A percentile compares a stretch with the other conserved stretches of the same genome.
Evolutionary conservation across 1,140 invertebrate genomes (phyloP).

Genomic region (Rhynchophorus ferrugineus): DNA sequence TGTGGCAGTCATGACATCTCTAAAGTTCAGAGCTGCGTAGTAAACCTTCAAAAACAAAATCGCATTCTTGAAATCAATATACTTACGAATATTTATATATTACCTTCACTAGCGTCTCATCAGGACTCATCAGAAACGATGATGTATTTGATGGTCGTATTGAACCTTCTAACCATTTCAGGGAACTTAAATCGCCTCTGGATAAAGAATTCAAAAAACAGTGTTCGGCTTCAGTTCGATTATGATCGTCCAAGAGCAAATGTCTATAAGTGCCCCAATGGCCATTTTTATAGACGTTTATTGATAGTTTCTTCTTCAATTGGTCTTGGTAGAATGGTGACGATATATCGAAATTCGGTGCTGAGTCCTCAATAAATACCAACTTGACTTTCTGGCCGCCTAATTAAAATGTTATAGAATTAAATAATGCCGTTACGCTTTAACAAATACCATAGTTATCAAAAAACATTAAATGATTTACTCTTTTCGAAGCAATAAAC

Average conservation of each 20-base stretch:
- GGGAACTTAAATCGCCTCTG: conserved; percentile 76
- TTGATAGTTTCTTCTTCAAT: conserved; percentile 51
- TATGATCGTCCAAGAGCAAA: conserved; percentile 15
- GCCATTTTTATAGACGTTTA: conserved; percentile 56
- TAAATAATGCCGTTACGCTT: no score
- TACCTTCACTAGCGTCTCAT: conserved; percentile 8
- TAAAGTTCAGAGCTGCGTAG: conserved; percentile 66
- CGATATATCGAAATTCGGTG: background rate
- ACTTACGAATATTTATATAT: background rate
- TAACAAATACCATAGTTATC: no score
- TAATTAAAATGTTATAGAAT: background rate
- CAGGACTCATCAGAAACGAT: no score
- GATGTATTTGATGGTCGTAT: no score
- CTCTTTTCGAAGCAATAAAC: no score
- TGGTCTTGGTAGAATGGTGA: conserved; percentile 52
- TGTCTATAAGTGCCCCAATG: conserved; percentile 56
- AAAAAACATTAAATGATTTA: background rate
- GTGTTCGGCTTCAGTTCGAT: conserved; percentile 46
- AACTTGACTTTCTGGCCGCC: conserved; percentile 44
- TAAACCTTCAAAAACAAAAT: conserved; percentile 2
- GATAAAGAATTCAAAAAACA: conserved; percentile 70
- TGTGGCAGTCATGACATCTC: conserved; percentile 69
- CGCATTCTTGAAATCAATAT: background rate
- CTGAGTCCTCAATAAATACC: conserved; percentile 54
- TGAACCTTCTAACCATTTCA: conserved; percentile 79